Conservation (phyloP, 2,888 invertebrate species). For the Nomada flava region DNA sequence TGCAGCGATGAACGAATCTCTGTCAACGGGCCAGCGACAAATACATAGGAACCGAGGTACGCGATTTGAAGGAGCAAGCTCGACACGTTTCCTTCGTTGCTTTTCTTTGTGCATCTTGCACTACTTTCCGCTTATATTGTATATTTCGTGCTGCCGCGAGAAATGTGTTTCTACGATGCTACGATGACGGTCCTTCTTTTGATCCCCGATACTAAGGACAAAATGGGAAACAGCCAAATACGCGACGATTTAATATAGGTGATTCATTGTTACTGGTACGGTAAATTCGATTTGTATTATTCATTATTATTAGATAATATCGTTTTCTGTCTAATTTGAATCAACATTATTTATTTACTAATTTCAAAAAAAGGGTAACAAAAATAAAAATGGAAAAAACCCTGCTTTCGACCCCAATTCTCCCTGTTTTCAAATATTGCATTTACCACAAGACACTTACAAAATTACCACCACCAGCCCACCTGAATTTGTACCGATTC, state of each 20-base stretch:
- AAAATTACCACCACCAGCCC: too few relatives aligned
- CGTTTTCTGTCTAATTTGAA: too few relatives aligned
- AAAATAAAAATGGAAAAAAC: too few relatives aligned
- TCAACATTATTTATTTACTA: too few relatives aligned
- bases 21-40: constrained; percentile 51
- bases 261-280: not conserved
- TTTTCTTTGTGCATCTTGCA: constrained; percentile 10
- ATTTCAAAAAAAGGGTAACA: too few relatives aligned
- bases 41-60: constrained; percentile 68
- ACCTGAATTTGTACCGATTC: too few relatives aligned
- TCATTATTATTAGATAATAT: too few relatives aligned
- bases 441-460: too few relatives aligned
- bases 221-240: not conserved
- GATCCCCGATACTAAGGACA: constrained; percentile 6
- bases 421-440: too few relatives aligned
- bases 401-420: too few relatives aligned
- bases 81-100: constrained; percentile 48
- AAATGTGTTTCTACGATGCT: constrained; percentile 35
- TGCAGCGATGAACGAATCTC: constrained; percentile 60
- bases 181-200: not conserved
- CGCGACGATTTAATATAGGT: not conserved
- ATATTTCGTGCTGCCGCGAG: constrained; percentile 24
- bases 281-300: not conserved
- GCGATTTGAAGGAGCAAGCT: constrained; percentile 63
- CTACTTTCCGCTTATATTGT: constrained; percentile 46